phyloP scores from a whole-genome alignment of 1,140 invertebrate genomes.

The Bombus superbus region DNA sequence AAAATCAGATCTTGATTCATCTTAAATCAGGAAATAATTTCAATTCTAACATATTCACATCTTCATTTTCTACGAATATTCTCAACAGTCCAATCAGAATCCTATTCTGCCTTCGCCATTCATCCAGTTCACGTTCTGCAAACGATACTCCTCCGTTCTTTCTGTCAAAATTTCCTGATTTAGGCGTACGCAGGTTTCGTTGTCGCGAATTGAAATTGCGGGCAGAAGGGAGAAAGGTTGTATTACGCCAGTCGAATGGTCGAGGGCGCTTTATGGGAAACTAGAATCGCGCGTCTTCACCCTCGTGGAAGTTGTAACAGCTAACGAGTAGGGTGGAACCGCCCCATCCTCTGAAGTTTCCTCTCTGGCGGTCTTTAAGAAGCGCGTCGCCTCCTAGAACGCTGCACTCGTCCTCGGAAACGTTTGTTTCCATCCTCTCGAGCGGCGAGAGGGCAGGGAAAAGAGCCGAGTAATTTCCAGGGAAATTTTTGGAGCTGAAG shows the following conservation, averaged over 20 bases:
- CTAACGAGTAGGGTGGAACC: slow-evolving; percentile 31
- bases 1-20: no score
- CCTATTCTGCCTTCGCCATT: background rate
- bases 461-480: slow-evolving; percentile 29
- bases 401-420: background rate
- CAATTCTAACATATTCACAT: no score
- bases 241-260: slow-evolving; percentile 23
- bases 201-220: background rate
- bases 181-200: background rate
- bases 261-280: slow-evolving; percentile 3
- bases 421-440: slow-evolving; percentile 35
- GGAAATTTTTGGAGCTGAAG: slow-evolving; percentile 43
- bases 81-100: no score
- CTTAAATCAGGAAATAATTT: no score
- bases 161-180: background rate
- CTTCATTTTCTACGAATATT: no score
- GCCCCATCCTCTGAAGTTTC: slow-evolving; percentile 10
- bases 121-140: background rate
- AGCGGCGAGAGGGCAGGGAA: background rate
- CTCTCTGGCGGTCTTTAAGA: slow-evolving; percentile 26
- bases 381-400: background rate
- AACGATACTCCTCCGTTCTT: background rate
- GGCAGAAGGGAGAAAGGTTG: background rate
- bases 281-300: slow-evolving; percentile 1
- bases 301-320: slow-evolving; percentile 29